These are phyloP conservation scores for Orchesellides sinensis DNA, from an alignment of 2,888 invertebrate species.

Conservation along the genomic window DNA sequence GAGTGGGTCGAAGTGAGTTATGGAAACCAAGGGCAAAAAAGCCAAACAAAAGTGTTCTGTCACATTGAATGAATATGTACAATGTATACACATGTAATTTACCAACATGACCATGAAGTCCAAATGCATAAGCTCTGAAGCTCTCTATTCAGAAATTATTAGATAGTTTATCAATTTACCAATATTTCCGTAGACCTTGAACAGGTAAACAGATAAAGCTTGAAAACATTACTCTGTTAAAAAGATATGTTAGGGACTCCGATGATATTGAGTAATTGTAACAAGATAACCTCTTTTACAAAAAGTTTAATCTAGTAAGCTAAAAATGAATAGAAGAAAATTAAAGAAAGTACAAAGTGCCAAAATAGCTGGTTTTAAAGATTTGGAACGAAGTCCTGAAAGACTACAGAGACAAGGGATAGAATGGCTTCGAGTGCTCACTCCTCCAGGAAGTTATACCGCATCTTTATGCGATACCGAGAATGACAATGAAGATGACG, in stretches of 20 bases:
- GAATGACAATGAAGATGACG: not conserved
- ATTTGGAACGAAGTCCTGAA: slow-evolving; percentile 12
- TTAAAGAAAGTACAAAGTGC: slow-evolving; percentile 48
- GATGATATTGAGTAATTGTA: no score
- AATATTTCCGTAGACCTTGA: slow-evolving; percentile 2
- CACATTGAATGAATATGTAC: not conserved
- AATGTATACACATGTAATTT: no score
- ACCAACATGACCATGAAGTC: no score
- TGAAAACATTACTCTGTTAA: no score
- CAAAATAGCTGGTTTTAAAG: slow-evolving; percentile 30
- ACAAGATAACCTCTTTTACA: no score
- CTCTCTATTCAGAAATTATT: not conserved
- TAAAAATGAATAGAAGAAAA: slow-evolving; percentile 10
- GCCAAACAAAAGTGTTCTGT: slow-evolving; percentile 40
- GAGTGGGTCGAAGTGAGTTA: not conserved
- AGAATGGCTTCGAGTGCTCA: slow-evolving; percentile 48
- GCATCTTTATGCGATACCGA: slow-evolving; percentile 10
- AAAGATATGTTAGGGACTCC: slow-evolving; percentile 5
- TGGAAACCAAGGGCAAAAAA: slow-evolving; percentile 54
- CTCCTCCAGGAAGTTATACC: slow-evolving; percentile 31
- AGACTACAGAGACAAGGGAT: slow-evolving; percentile 6
- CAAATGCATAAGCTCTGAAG: no score
- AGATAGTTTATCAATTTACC: slow-evolving; percentile 13
- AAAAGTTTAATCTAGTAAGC: no score
- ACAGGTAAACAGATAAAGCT: no score